A percentile compares a stretch with the other conserved stretches of the same genome.
Conservation (phyloP, 2,113 vertebrate genomes). For the Hippopotamus amphibius region DNA sequence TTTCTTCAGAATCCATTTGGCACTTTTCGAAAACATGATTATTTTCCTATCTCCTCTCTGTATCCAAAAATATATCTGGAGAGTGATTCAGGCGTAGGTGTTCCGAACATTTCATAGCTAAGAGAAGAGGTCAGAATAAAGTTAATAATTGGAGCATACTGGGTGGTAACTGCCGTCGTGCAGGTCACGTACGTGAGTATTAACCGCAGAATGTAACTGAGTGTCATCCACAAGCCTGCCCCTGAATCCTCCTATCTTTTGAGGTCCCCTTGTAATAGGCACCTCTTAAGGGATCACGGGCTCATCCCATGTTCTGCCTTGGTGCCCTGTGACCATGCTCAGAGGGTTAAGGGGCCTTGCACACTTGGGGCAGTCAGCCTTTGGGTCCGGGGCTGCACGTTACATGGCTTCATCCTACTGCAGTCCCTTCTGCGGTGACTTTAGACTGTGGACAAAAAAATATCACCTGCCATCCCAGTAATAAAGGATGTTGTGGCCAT, state of each 20-base stretch:
- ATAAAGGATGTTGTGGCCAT: background rate
- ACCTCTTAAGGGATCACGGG: background rate
- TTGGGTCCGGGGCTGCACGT: background rate
- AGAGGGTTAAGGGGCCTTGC: rapidly evolving
- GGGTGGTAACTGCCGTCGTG: background rate
- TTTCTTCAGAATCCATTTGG: background rate
- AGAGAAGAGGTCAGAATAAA: background rate
- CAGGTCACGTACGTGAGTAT: background rate
- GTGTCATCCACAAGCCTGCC: rapidly evolving
- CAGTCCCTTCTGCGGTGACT: background rate
- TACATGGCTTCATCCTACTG: background rate
- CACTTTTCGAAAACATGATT: background rate
- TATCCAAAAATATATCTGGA: background rate
- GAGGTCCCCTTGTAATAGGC: rapidly evolving
- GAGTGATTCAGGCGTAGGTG: rapidly evolving
- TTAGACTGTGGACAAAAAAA: background rate
- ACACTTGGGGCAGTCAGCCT: rapidly evolving
- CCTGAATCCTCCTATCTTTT: no score
- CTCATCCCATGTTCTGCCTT: rapidly evolving
- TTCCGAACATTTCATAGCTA: background rate
- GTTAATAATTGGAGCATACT: background rate
- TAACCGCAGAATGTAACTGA: rapidly evolving
- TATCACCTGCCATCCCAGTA: background rate
- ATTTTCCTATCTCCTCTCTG: background rate
- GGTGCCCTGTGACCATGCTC: rapidly evolving